Conservation (phyloP, 2,113 vertebrate species). For the Melanotaenia duboulayi region DNA sequence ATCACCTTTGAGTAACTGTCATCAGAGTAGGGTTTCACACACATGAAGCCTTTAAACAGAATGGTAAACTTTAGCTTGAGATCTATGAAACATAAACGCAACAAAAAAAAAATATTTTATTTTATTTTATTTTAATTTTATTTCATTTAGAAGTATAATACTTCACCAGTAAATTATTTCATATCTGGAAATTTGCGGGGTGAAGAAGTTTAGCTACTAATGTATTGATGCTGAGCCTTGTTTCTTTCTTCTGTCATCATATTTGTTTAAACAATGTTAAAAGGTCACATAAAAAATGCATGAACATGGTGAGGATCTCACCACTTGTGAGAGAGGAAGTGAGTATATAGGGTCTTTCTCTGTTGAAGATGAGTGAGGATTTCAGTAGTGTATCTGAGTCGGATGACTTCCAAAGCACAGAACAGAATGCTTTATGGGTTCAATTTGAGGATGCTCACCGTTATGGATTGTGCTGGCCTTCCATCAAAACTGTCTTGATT, state of each 20-base stretch:
- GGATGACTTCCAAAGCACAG: constrained; percentile 13
- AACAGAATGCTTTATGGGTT: constrained; percentile 30
- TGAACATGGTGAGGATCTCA: constrained; percentile 66
- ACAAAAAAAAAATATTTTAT: no score
- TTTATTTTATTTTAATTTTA: no score
- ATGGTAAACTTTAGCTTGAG: no score
- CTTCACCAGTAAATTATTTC: constrained; percentile 8
- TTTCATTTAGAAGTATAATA: neutral
- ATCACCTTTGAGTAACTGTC: no score
- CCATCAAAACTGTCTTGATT: no score
- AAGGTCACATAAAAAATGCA: constrained; percentile 84
- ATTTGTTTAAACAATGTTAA: constrained; percentile 75
- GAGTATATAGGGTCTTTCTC: constrained; percentile 30
- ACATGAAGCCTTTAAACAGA: no score
- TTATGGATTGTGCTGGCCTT: neutral
- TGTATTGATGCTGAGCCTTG: constrained; percentile 53
- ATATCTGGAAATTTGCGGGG: constrained; percentile 10
- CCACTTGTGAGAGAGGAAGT: constrained; percentile 62
- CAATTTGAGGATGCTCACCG: constrained; percentile 13
- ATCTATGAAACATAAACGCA: no score
- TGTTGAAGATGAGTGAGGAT: constrained; percentile 34
- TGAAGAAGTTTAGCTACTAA: constrained; percentile 20
- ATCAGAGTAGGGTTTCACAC: no score
- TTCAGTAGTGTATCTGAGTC: constrained; percentile 23
- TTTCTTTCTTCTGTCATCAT: constrained; percentile 68